Percentiles rank a stretch among this genome's conserved stretches.
phyloP scores from a whole-genome alignment of 1,140 invertebrate genomes.

The Triops longicaudatus region DNA sequence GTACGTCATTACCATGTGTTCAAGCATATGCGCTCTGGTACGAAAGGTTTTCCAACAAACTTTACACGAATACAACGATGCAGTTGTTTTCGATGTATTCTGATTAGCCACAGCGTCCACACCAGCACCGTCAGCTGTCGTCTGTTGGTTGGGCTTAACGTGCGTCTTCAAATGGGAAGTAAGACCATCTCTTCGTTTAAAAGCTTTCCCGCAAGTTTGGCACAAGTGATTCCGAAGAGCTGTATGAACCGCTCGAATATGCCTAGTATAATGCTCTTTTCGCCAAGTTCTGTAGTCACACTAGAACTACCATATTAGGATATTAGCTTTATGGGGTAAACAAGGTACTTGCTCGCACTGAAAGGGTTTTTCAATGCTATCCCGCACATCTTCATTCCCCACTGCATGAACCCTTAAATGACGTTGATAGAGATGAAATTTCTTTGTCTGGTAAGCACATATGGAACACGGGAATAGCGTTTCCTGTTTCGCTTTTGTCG shows the following conservation, averaged over 20 bases:
- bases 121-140: background rate
- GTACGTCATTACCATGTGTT: slow-evolving; percentile 31
- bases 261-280: slow-evolving; percentile 40
- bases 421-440: slow-evolving; percentile 32
- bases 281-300: slow-evolving; percentile 38
- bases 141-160: slow-evolving; percentile 31
- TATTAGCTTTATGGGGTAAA: background rate
- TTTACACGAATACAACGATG: slow-evolving; percentile 32
- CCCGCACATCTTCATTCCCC: slow-evolving; percentile 23
- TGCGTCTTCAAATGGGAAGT: slow-evolving; percentile 27
- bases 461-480: slow-evolving; percentile 20
- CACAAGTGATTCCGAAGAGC: slow-evolving; percentile 40
- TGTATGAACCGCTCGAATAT: slow-evolving; percentile 40
- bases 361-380: slow-evolving; percentile 23
- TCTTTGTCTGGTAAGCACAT: slow-evolving; percentile 33
- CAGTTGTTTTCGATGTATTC: background rate
- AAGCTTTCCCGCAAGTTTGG: slow-evolving; percentile 41
- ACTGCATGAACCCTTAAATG: slow-evolving; percentile 33
- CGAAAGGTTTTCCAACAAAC: slow-evolving; percentile 41
- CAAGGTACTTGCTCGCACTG: slow-evolving; percentile 31
- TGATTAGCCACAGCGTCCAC: background rate
- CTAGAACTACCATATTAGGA: slow-evolving; percentile 23
- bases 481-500: slow-evolving; percentile 7
- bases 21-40: slow-evolving; percentile 37
- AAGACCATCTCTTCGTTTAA: slow-evolving; percentile 41